Percentiles rank a stretch among this genome's conserved stretches.
These are phyloP conservation scores for Anastrepha ludens DNA, from an alignment of 1,140 invertebrate genomes.

Conservation along the genomic window DNA sequence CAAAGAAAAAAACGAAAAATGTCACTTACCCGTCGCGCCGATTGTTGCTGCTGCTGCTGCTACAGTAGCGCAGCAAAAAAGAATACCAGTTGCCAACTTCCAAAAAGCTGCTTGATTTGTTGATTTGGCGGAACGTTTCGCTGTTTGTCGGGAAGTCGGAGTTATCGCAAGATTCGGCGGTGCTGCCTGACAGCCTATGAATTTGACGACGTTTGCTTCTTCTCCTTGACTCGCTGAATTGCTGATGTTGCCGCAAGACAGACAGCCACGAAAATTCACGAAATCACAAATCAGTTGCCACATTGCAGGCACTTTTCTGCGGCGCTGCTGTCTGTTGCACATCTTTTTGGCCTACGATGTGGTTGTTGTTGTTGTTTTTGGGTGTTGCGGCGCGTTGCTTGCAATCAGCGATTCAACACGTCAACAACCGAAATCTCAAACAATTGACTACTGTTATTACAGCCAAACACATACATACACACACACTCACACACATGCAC, in stretches of 20 bases:
- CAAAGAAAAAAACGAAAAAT: background rate
- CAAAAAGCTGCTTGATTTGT: conserved; percentile 40
- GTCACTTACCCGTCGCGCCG: background rate
- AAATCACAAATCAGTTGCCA: conserved; percentile 46
- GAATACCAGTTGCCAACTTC: conserved; percentile 16
- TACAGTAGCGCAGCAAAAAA: background rate
- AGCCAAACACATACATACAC: background rate
- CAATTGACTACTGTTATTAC: conserved; percentile 33
- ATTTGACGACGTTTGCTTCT: background rate
- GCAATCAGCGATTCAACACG: conserved; percentile 17
- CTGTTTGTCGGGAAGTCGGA: background rate
- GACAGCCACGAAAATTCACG: conserved; percentile 32
- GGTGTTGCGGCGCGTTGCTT: background rate
- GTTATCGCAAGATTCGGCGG: conserved; percentile 5
- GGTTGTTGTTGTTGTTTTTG: background rate
- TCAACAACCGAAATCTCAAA: background rate
- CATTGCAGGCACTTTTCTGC: background rate
- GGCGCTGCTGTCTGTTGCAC: background rate
- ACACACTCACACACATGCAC: too few species aligned
- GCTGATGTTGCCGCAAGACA: background rate
- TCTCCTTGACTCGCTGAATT: background rate
- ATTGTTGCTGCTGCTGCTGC: background rate
- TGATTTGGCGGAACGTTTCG: background rate
- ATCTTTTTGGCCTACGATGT: background rate
- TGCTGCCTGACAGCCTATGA: background rate